phyloP scores from a whole-genome alignment of 2,888 invertebrate genomes.

The Hymenopus coronatus region DNA sequence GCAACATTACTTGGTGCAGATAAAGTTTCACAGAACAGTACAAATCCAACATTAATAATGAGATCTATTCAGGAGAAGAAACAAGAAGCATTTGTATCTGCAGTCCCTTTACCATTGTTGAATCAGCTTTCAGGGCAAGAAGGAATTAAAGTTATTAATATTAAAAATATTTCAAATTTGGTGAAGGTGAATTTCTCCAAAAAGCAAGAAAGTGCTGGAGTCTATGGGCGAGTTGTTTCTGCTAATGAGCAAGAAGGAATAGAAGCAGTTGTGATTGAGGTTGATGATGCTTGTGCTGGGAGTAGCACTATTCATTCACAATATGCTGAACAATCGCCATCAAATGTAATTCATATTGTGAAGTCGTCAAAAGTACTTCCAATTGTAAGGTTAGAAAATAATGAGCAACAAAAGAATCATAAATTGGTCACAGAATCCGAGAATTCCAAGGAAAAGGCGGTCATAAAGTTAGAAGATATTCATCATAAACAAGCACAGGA shows the following conservation, averaged over 20 bases:
- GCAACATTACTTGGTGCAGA: conserved; percentile 23
- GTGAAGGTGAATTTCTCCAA: conserved; percentile 4
- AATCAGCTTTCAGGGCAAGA: background rate
- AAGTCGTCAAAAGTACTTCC: background rate
- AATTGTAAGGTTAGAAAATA: background rate
- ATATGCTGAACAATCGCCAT: background rate
- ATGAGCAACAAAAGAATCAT: background rate
- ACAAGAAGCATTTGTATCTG: background rate
- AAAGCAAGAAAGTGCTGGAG: background rate
- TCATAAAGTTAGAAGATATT: background rate
- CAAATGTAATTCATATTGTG: conserved; percentile 5
- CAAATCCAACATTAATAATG: conserved; percentile 9
- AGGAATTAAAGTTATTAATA: background rate
- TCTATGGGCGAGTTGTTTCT: background rate
- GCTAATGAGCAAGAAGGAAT: background rate
- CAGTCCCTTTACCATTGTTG: background rate
- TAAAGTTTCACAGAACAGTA: conserved; percentile 16
- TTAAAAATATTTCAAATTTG: conserved; percentile 7
- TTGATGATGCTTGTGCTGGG: background rate
- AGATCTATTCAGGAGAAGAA: conserved; percentile 1
- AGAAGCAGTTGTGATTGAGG: conserved; percentile 23
- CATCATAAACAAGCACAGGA: background rate
- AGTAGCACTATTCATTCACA: background rate
- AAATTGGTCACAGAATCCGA: background rate
- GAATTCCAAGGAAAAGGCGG: background rate